Base-by-base conservation (phyloP, 2,888 invertebrate genomes). In the Epiblema foenella region DNA sequence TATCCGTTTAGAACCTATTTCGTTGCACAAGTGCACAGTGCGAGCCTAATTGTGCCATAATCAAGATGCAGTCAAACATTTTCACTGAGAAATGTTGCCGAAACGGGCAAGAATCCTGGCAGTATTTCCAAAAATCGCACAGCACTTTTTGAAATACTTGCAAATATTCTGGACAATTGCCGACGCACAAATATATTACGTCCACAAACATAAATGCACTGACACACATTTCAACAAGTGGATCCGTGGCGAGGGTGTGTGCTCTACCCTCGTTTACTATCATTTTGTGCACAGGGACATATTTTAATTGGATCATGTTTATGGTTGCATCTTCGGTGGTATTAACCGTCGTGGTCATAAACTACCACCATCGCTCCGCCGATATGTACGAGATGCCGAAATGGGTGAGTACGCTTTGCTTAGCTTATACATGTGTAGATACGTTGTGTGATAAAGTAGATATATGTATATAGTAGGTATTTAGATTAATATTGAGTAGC, bases 281-380 rank as follows among this genome's bases (percentile, higher is more conserved):
- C 18, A 10, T 64, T 37, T 67, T 86, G 79, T 81, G 76, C 87
- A 81, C 95, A 98, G 99, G 99, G 89, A 98, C 99, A 81, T 99
- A 99, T 95, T 99, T 99, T 96, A 99, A 99, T 94, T 98, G 98
- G 95, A 99, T 99, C 94, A 99, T 99, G 99, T 98, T 99, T 94
- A 99, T 99, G 98, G 99, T 99, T 94, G 98, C 99, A 73, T 98
- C 98, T 75, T 99, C 99, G 76, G 99, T 99, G 90, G 98, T 99
- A 81, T 95, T 98, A 83, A 99, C 99, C 67, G 98, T 99, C 79
- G 97, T 99, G 81, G 98, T 99, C 80, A 95, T 99, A 79, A 99
- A 99, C 94, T 99, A 98, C 93, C 99, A 99, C 92, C 99, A 99
- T 93, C 96, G 99, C 83, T 98, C 98, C 79, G 98, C 98, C 73